Conservation (phyloP, 2,888 invertebrate species). For the Caenorhabditis plicata region DNA sequence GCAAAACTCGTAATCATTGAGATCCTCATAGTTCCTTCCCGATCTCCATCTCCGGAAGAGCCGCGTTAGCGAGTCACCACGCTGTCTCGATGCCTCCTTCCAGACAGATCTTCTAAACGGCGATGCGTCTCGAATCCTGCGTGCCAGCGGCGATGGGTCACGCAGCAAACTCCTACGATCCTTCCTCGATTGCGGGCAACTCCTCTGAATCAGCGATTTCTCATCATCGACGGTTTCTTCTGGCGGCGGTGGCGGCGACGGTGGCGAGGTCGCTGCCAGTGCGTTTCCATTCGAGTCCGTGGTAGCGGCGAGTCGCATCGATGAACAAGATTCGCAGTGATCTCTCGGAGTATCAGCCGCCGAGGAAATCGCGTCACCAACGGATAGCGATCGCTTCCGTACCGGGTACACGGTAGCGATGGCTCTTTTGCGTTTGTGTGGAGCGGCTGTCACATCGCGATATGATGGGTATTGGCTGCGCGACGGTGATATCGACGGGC, state of each 20-base stretch:
- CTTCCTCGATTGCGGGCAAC: constrained; percentile 31
- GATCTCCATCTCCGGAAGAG: constrained; percentile 18
- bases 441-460: constrained; percentile 28
- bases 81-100: no score
- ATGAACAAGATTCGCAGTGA: constrained; percentile 2
- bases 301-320: neutral
- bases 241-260: constrained; percentile 5
- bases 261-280: constrained; percentile 1
- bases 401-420: constrained; percentile 37
- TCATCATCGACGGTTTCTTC: neutral
- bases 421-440: constrained; percentile 38
- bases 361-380: constrained; percentile 32
- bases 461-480: constrained; percentile 47
- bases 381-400: constrained; percentile 48
- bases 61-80: constrained; percentile 26
- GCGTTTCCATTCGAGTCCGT: neutral
- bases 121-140: constrained; percentile 34
- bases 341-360: neutral
- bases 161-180: constrained; percentile 27
- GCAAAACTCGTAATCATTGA: constrained; percentile 17
- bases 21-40: constrained; percentile 28
- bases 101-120: no score
- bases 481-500: constrained; percentile 37
- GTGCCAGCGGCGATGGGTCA: constrained; percentile 38
- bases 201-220: constrained; percentile 3